Percentiles rank a stretch among this genome's conserved stretches.
phyloP scores from a whole-genome alignment of 2,797 vertebrate species.

The Hoplostethus atlanticus region DNA sequence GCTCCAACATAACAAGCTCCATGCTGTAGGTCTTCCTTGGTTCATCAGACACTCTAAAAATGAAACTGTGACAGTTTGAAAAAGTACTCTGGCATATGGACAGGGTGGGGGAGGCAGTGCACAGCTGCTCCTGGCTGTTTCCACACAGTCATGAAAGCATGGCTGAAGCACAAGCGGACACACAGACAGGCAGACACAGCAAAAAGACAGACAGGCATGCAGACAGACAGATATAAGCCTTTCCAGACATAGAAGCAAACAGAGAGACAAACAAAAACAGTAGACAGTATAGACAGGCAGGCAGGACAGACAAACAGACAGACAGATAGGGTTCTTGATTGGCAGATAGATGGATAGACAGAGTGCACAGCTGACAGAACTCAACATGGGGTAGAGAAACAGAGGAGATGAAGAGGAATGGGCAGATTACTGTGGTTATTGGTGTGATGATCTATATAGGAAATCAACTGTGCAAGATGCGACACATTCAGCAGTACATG shows the following conservation, averaged over 20 bases:
- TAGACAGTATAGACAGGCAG: not conserved
- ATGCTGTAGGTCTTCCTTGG: constrained; percentile 1
- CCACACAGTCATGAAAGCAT: constrained; percentile 50
- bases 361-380: no score
- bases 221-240: not conserved
- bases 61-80: constrained; percentile 47
- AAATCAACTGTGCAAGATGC: no score
- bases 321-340: no score
- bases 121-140: constrained; percentile 51
- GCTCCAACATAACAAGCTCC: constrained; percentile 1
- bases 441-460: no score
- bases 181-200: not conserved
- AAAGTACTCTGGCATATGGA: constrained; percentile 21
- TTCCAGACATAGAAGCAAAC: not conserved
- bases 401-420: no score
- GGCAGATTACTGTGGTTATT: no score
- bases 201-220: not conserved
- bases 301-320: not conserved
- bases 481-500: no score
- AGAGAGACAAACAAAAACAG: not conserved
- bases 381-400: no score
- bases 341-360: no score
- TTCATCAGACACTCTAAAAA: constrained; percentile 40
- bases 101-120: not conserved
- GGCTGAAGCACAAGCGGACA: not conserved